Percentiles rank a stretch among this genome's conserved stretches.
These are phyloP conservation scores for Mystacornis crossleyi DNA, from an alignment of 2,113 vertebrate genomes.

Conservation along the genomic window DNA sequence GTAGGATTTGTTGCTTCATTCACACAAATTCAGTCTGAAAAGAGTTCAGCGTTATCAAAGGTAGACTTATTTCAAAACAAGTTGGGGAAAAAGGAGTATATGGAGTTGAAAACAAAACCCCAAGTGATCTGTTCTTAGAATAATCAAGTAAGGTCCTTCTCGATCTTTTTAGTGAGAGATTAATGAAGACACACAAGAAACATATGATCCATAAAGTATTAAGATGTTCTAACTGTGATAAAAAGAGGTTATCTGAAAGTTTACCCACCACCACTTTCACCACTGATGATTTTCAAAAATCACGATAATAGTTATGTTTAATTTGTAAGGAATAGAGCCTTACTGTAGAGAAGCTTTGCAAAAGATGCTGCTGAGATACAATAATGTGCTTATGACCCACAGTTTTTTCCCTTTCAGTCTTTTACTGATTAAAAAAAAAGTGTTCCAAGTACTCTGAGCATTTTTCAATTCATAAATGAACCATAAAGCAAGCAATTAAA, in stretches of 20 bases:
- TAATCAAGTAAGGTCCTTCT: not conserved
- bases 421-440: not conserved
- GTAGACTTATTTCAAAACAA: not conserved
- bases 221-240: not conserved
- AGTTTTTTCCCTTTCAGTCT: not conserved
- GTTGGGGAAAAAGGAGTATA: not conserved
- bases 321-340: not conserved
- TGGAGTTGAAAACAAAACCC: not conserved
- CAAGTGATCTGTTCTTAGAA: not conserved
- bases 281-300: not conserved
- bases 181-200: not conserved
- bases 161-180: not conserved
- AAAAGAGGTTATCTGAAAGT: not conserved
- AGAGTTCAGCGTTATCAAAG: not conserved
- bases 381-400: not conserved
- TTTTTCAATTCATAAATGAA: constrained; percentile 24
- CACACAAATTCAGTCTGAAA: not conserved
- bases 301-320: not conserved
- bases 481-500: constrained; percentile 49
- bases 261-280: not conserved
- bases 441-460: not conserved
- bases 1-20: not conserved
- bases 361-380: not conserved
- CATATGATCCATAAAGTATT: not conserved
- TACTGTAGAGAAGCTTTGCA: not conserved